A percentile compares a stretch with the other conserved stretches of the same genome.
These are phyloP conservation scores for Gila robusta DNA, from an alignment of 2,797 vertebrate genomes.

Conservation along the genomic window DNA sequence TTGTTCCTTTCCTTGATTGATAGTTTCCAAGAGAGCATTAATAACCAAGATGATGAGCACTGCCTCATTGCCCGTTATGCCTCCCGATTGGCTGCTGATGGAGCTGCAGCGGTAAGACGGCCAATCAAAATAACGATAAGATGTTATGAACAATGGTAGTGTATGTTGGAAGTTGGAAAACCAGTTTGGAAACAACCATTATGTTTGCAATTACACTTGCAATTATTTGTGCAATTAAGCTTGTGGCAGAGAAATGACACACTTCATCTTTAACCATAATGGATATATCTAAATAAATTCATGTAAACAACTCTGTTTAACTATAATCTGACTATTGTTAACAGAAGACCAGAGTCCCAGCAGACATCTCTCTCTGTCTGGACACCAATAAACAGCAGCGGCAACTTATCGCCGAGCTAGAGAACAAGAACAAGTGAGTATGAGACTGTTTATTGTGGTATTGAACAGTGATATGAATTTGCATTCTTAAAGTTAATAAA, in stretches of 20 bases:
- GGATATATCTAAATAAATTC: background rate
- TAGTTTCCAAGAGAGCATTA: conserved; percentile 92
- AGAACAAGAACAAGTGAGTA: conserved; percentile 96
- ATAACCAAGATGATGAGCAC: conserved; percentile 96
- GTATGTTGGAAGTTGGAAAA: background rate
- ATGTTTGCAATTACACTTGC: background rate
- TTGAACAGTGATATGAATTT: background rate
- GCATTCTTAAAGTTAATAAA: conserved; percentile 25
- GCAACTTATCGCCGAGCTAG: conserved; percentile 97
- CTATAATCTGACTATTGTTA: conserved; percentile 39
- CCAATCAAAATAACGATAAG: background rate
- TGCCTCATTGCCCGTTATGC: conserved; percentile 98
- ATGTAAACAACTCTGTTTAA: conserved; percentile 42
- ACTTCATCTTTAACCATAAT: background rate
- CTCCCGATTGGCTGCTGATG: conserved; percentile 95
- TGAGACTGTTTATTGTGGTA: background rate
- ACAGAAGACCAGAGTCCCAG: conserved; percentile 85
- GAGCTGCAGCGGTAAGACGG: conserved; percentile 88
- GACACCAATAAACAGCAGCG: conserved; percentile 97
- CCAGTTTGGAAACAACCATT: background rate
- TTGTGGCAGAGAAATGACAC: background rate
- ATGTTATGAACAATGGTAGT: background rate
- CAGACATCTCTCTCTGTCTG: conserved; percentile 93
- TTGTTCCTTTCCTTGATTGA: conserved; percentile 63
- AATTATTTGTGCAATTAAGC: background rate